phyloP scores from a whole-genome alignment of 2,113 vertebrate genomes.

The Galbula dea region DNA sequence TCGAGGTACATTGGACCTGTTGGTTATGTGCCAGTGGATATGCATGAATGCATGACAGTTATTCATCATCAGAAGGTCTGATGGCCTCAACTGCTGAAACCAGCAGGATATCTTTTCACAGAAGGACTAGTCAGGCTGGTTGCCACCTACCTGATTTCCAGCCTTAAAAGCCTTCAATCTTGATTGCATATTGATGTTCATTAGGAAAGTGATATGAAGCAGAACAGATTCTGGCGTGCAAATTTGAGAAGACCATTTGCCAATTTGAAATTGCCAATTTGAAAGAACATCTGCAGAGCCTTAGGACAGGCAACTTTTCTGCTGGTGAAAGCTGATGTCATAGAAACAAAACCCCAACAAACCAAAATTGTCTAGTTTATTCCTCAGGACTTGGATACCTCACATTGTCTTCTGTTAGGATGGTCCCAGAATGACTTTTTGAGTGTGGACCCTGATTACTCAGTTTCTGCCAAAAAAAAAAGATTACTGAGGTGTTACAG shows the following conservation, averaged over 20 bases:
- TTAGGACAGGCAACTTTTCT: neutral
- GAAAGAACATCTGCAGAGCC: neutral
- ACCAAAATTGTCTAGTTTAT: neutral
- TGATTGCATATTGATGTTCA: constrained; percentile 41
- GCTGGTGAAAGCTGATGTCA: neutral
- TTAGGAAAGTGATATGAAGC: constrained; percentile 21
- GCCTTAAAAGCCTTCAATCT: constrained; percentile 17
- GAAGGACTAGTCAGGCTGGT: constrained; percentile 36
- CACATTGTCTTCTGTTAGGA: neutral
- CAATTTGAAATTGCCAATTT: too few relatives aligned
- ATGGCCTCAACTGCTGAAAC: constrained; percentile 2
- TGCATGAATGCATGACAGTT: neutral
- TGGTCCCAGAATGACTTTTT: neutral
- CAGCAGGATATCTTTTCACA: neutral
- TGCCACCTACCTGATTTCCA: constrained; percentile 51
- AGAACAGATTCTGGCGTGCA: constrained; percentile 33
- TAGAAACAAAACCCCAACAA: neutral
- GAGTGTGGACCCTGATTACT: neutral
- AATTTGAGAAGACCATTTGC: constrained; percentile 33
- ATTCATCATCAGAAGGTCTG: neutral
- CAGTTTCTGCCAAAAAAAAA: neutral
- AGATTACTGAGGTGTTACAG: neutral
- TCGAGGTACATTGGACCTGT: fast-evolving
- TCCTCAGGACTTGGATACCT: neutral
- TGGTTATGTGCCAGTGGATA: neutral